Base-by-base conservation (phyloP, 2,888 invertebrate species). In the Agonopterix alstromeriana region DNA sequence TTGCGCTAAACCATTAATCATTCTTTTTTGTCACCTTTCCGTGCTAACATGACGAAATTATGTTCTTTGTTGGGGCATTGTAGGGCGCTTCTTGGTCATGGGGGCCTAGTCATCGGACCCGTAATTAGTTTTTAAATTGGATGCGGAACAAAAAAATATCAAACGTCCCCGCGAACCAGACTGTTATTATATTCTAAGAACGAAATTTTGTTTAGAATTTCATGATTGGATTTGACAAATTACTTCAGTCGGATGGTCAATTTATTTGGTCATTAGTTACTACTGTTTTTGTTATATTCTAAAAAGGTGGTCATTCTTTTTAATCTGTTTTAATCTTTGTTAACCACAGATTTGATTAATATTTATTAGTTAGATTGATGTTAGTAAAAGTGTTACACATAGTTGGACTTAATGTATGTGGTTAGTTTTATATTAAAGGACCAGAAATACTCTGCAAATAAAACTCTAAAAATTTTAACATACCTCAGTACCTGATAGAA, bases 91-190 rank as follows among this genome's bases (percentile, higher is more conserved):
- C 76, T 76, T 70, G 70, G 68, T 70, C 77, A 73, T 76, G 75
- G 71, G 71, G 70, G 77, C 70, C 82, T 80, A 84, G 83, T 83
- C 84, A 79, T 79, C 75, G 52, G 52, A 69, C 67, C 70, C 75
- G 75, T 87, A 82, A 88, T 88, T 87, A 88, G 82, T 83, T 88
- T 86, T 84, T 80, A 84, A 85, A 87, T 88, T 87, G 86, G 86
- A 80, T 77, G 68, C 60, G 58, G 50, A 66, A 73, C 75, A 77
- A 82, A 84, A 73, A 84, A 85, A 75, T 72, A 71, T 70, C 67
- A 73, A 73, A 78, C 77, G 77, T 78, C 77, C 68, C 78, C 80
- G 77, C 75, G 67, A 67, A 69, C 67, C 67, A 55, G 57, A 57
- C 65, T 65, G 77, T 80, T 80, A 81, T 82, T 80, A 79, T 72